Evolutionary conservation across 2,888 invertebrate species (phyloP), one percentile per base, ranked within the genome.

Genomic region (Pasiphila rectangulata): DNA sequence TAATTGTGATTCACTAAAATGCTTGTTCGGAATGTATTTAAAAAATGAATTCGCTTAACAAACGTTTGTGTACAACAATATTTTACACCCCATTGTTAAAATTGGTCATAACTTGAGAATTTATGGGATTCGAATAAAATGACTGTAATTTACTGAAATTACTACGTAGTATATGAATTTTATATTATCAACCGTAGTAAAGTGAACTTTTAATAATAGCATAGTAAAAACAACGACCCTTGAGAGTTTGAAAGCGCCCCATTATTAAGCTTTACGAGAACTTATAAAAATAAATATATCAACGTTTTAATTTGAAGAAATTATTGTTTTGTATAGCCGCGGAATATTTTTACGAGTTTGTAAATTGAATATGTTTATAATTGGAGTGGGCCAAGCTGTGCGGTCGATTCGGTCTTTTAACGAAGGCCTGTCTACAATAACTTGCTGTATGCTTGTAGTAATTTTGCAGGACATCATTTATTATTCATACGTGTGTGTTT

Each of bases 381-480:
- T 51, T 43, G 38, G 46, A 38, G 6, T 45, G 20, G 32, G 43
- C 38, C 46, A 25, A 21, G 34, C 24, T 47, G 45, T 37, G 35
- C 20, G 25, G 75, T 69, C 73, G 67, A 65, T 61, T 68, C 20
- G 25, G 75, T 69, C 73, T 67, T 66, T 61, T 68, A 72, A 73
- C 75, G 75, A 78, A 35, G 29, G 24, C 24, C 23, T 7, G 29
- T 41, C 30, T 25, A 32, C 3, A 37, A 39, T 37, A 21, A 40
- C 32, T 32, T 82, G 80, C 76, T 75, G 77, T 75, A 79, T 77
- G 80, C 79, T 77, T 82, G 79, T 81, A 82, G 82, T 79, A 80
- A 79, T 77, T 81, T 75, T 78, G 74, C 58, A 71, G 63, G 63
- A 57, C 67, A 21, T 20, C 25, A 39, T 34, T 46, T 39, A 46